phyloP scores from a whole-genome alignment of 2,888 invertebrate genomes.

The Drymonia ruficornis region DNA sequence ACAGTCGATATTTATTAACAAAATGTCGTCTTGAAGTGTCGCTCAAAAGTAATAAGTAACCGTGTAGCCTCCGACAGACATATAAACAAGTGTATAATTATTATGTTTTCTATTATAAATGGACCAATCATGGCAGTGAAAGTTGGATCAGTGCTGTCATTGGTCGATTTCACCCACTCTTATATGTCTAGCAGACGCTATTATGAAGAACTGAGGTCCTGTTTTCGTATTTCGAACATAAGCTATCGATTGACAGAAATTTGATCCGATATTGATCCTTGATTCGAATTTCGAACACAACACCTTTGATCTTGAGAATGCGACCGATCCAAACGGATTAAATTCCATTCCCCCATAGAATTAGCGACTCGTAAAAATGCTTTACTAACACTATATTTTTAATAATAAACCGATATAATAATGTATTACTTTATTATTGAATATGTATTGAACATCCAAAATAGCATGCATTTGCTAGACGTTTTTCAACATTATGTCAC shows the following conservation, averaged over 20 bases:
- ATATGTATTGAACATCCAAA: slow-evolving; percentile 69
- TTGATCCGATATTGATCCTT: slow-evolving; percentile 17
- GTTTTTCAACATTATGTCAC: slow-evolving; percentile 46
- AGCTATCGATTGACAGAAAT: slow-evolving; percentile 19
- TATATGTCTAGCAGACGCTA: slow-evolving; percentile 82
- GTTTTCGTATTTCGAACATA: slow-evolving; percentile 61
- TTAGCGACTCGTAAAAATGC: slow-evolving; percentile 80
- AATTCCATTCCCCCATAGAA: slow-evolving; percentile 79
- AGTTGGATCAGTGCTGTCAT: slow-evolving; percentile 77
- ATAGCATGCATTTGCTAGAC: slow-evolving; percentile 52
- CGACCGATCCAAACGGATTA: slow-evolving; percentile 71
- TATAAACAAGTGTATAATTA: slow-evolving; percentile 80
- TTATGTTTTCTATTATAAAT: slow-evolving; percentile 75
- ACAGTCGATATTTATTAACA: slow-evolving; percentile 66
- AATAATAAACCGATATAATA: slow-evolving; percentile 65
- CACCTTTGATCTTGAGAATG: slow-evolving; percentile 80
- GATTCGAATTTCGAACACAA: slow-evolving; percentile 64
- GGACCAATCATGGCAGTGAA: slow-evolving; percentile 84
- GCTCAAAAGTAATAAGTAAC: slow-evolving; percentile 79
- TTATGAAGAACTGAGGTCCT: slow-evolving; percentile 69
- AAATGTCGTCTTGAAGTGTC: slow-evolving; percentile 81
- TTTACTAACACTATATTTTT: slow-evolving; percentile 68
- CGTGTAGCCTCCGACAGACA: slow-evolving; percentile 82
- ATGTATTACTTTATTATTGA: slow-evolving; percentile 68
- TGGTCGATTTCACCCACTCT: slow-evolving; percentile 79